Base-by-base conservation (phyloP, 2,888 invertebrate species). In the Chrysomela aeneicollis region DNA sequence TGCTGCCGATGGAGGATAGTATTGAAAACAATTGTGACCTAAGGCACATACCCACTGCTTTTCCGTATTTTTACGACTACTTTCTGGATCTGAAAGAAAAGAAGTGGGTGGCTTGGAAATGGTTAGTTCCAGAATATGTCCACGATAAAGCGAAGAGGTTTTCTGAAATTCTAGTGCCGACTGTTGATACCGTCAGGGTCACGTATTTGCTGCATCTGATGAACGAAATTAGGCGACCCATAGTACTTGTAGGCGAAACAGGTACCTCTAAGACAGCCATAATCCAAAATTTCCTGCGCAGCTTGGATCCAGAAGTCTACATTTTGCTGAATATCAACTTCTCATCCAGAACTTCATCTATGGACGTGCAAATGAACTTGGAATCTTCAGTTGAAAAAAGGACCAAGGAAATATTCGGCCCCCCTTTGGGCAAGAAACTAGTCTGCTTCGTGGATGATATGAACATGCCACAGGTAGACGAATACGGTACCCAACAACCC, bases 261-360 rank as follows among this genome's bases (percentile, higher is more conserved):
- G 96, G 96, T 6, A 95, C 95, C 1, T 95, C 95, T 0, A 97
- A 97, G 84, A 94, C 95, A 0, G 95, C 96, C 0, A 93, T 95
- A 53, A 91, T 94, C 62, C 89, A 90, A 59, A 91, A 93, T 78
- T 95, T 93, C 81, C 83, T 96, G 53, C 86, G 90, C 50, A 88
- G 88, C 63, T 79, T 96, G 26, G 88, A 92, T 71, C 77, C 86
- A 0, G 88, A 90, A 30, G 84, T 85, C 81, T 91, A 93, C 91
- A 86, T 93, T 72, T 81, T 93, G 58, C 85, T 95, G 71, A 90
- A 91, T 81, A 90, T 96, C 81, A 96, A 96, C 84, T 96, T 97
- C 82, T 96, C 96, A 17, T 94, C 94, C 8, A 87, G 95, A 71
- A 97, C 96, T 0, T 93, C 94, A 0, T 95, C 96, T 0, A 86